A percentile compares a stretch with the other conserved stretches of the same genome.
phyloP scores from a whole-genome alignment of 1,140 invertebrate species.

The Platyscapa corneri region DNA sequence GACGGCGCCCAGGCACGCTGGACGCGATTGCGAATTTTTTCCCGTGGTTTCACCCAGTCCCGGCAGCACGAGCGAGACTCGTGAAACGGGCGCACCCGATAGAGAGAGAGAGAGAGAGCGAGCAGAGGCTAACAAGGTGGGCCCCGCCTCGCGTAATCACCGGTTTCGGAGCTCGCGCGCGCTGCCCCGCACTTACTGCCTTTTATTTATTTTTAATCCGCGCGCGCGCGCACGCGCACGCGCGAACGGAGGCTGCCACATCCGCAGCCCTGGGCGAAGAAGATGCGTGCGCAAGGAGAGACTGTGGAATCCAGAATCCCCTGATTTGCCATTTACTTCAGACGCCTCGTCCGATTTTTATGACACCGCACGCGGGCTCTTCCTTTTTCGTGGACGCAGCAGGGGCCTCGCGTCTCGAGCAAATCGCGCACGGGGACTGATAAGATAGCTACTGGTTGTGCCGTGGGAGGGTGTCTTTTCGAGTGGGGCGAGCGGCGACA shows the following conservation, averaged over 20 bases:
- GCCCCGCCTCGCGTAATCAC: slow-evolving; percentile 74
- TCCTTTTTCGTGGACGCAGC: not conserved
- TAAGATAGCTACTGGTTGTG: not conserved
- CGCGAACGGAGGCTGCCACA: slow-evolving; percentile 64
- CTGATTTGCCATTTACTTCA: no score
- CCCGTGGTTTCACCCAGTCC: not conserved
- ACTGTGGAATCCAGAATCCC: no score
- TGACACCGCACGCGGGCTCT: not conserved
- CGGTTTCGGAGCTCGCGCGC: slow-evolving; percentile 67
- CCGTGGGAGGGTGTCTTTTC: no score
- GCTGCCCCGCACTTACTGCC: slow-evolving; percentile 73
- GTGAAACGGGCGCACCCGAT: not conserved
- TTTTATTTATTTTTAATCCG: slow-evolving; percentile 74
- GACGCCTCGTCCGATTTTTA: not conserved
- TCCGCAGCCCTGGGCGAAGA: slow-evolving; percentile 66
- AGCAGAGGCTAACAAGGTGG: slow-evolving; percentile 71
- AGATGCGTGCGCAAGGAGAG: not conserved
- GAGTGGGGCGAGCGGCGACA: no score
- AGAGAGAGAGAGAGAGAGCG: slow-evolving; percentile 2
- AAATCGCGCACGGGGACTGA: not conserved
- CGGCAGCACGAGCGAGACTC: not conserved
- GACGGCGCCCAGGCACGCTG: not conserved
- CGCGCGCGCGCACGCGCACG: no score
- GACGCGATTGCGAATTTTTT: not conserved
- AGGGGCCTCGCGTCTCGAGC: not conserved